Conservation (phyloP, 2,113 vertebrate genomes). For the Entosphenus tridentatus region DNA sequence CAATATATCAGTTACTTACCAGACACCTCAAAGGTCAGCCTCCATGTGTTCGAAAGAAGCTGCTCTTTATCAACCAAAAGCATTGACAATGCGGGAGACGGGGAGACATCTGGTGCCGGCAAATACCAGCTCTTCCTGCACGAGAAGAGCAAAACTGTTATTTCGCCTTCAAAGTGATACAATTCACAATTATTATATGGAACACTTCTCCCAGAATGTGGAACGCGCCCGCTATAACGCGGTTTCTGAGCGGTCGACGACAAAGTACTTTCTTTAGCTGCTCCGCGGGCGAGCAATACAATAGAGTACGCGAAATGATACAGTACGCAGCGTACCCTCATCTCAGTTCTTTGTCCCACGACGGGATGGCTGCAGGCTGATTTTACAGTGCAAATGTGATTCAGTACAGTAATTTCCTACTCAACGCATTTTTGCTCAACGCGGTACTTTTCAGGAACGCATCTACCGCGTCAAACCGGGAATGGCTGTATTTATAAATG, state of each 20-base stretch:
- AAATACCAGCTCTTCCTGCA: constrained; percentile 89
- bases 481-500: background rate
- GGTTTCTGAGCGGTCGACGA: background rate
- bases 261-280: background rate
- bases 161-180: background rate
- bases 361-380: no score
- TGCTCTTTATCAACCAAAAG: constrained; percentile 43
- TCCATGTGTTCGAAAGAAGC: constrained; percentile 36
- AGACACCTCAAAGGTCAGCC: constrained; percentile 49
- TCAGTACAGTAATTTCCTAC: no score
- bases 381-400: no score
- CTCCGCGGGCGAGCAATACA: background rate
- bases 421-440: no score
- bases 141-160: constrained; percentile 4
- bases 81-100: constrained; percentile 36
- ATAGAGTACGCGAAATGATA: background rate
- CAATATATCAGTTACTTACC: constrained; percentile 23
- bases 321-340: constrained; percentile 9
- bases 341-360: no score
- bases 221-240: background rate
- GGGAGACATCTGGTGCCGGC: constrained; percentile 42
- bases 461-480: no score
- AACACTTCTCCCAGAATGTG: background rate
- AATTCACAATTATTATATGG: background rate
- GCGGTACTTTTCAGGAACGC: no score